Conservation (phyloP, 2,888 invertebrate genomes). For the Phrixothrix hirtus region DNA sequence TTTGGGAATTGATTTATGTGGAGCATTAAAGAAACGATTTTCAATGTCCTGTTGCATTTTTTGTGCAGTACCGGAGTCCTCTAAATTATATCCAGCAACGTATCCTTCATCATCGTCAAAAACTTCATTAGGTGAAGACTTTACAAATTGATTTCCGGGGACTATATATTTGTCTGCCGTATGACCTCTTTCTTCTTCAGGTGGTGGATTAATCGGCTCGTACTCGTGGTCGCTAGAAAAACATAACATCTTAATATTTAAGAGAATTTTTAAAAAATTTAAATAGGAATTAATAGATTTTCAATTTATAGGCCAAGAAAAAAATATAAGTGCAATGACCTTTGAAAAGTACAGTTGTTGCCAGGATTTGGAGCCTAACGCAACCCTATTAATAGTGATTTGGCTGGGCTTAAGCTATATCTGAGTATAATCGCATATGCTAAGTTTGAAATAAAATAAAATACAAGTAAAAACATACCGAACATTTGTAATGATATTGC, state of each 20-base stretch:
- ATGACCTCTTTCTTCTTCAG: conserved; percentile 54
- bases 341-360: not conserved
- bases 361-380: conserved; percentile 3
- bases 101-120: not conserved
- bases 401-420: conserved; percentile 19
- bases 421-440: conserved; percentile 11
- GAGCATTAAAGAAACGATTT: conserved; percentile 62
- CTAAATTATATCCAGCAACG: not conserved
- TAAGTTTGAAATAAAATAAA: conserved; percentile 1
- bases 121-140: not conserved
- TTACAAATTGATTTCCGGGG: not conserved
- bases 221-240: conserved; percentile 88
- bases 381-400: conserved; percentile 21
- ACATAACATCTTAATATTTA: no score
- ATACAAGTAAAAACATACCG: conserved; percentile 19
- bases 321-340: conserved; percentile 1
- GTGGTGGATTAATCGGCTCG: conserved; percentile 82
- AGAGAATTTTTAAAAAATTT: no score
- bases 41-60: conserved; percentile 65
- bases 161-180: conserved; percentile 26
- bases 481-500: conserved; percentile 30
- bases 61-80: conserved; percentile 44
- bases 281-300: no score
- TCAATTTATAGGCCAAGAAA: no score
- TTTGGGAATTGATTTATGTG: conserved; percentile 66